Evolutionary conservation across 2,888 invertebrate genomes (phyloP).

Genomic region (Drosophila mayaguana): DNA sequence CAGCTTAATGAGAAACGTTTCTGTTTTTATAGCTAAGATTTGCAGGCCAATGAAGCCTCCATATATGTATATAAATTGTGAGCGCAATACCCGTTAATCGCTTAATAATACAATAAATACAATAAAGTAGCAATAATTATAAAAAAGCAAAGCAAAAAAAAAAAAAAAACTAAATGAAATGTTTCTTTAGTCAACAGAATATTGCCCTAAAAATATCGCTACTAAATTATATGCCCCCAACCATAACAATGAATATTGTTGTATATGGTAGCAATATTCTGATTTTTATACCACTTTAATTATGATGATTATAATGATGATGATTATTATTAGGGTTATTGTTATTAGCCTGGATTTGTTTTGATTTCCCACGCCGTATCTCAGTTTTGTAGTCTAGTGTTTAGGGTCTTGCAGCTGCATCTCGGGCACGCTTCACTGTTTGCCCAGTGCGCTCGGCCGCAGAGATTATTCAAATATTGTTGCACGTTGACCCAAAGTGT

Average conservation of each 20-base stretch:
- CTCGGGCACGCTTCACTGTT: slow-evolving; percentile 27
- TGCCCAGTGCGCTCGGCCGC: slow-evolving; percentile 19
- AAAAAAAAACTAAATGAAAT: slow-evolving; percentile 77
- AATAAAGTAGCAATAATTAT: slow-evolving; percentile 84
- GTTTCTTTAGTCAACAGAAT: slow-evolving; percentile 46
- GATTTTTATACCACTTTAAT: slow-evolving; percentile 74
- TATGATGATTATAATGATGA: slow-evolving; percentile 61
- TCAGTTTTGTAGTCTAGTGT: slow-evolving; percentile 11
- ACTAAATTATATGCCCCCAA: slow-evolving; percentile 30
- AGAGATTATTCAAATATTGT: slow-evolving; percentile 78
- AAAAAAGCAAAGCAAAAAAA: slow-evolving; percentile 54
- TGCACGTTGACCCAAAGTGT: slow-evolving; percentile 68
- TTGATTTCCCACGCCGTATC: slow-evolving; percentile 23
- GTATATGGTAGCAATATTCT: slow-evolving; percentile 76
- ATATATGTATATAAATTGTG: slow-evolving; percentile 37
- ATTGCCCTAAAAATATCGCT: slow-evolving; percentile 22
- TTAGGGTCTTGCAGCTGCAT: slow-evolving; percentile 37
- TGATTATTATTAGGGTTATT: slow-evolving; percentile 42
- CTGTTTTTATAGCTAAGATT: slow-evolving; percentile 75
- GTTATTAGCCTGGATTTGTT: slow-evolving; percentile 55
- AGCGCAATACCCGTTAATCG: slow-evolving; percentile 69
- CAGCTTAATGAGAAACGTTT: slow-evolving; percentile 49
- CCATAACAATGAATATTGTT: slow-evolving; percentile 68
- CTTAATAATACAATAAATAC: slow-evolving; percentile 84
- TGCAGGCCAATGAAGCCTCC: slow-evolving; percentile 49